phyloP scores from a whole-genome alignment of 2,797 vertebrate genomes.

The Botia almorhae region DNA sequence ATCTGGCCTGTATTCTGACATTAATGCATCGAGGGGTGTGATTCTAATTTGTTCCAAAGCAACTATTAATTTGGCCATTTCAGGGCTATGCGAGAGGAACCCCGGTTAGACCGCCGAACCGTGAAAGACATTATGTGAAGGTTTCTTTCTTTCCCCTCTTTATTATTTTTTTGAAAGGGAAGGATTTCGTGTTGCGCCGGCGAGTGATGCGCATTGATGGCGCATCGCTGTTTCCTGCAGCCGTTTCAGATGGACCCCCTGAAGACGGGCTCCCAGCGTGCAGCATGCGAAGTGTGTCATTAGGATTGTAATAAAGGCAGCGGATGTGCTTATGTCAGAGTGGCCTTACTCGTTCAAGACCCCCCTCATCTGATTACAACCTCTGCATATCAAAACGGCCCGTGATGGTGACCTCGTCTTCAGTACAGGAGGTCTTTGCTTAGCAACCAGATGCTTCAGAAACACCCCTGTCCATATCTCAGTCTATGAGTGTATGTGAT shows the following conservation, averaged over 20 bases:
- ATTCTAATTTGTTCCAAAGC: conserved; percentile 92
- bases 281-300: conserved; percentile 85
- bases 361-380: conserved; percentile 77
- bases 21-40: conserved; percentile 80
- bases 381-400: conserved; percentile 82
- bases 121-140: conserved; percentile 90
- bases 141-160: conserved; percentile 66
- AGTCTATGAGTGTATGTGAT: not conserved
- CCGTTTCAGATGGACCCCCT: conserved; percentile 82
- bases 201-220: conserved; percentile 88
- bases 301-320: conserved; percentile 87
- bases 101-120: conserved; percentile 87
- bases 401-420: conserved; percentile 56
- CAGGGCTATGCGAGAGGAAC: conserved; percentile 86
- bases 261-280: conserved; percentile 90
- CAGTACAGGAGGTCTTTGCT: conserved; percentile 58
- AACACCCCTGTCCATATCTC: not conserved
- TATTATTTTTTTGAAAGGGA: conserved; percentile 48
- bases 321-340: conserved; percentile 83
- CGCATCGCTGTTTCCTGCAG: conserved; percentile 84
- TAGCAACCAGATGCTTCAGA: conserved; percentile 58
- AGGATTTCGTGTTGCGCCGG: conserved; percentile 68
- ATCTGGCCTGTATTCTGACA: conserved; percentile 76
- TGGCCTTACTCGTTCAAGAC: conserved; percentile 69
- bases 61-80: conserved; percentile 94